phyloP scores from a whole-genome alignment of 2,113 vertebrate species.

The Tychaedon coryphoeus region DNA sequence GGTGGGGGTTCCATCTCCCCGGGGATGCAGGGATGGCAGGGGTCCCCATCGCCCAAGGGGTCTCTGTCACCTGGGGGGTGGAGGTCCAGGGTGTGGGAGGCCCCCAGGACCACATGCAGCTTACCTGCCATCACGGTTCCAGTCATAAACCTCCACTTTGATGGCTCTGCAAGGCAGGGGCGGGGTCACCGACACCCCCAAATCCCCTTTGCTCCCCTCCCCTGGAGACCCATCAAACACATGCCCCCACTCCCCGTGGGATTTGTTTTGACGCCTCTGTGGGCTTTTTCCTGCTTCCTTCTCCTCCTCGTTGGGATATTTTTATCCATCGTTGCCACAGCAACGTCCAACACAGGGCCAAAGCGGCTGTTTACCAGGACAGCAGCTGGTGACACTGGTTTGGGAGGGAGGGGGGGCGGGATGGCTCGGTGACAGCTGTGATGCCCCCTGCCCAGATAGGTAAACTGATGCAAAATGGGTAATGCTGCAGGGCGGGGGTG shows the following conservation, averaged over 20 bases:
- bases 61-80: fast-evolving
- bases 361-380: background rate
- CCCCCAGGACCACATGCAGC: background rate
- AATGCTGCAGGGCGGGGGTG: fast-evolving
- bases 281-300: background rate
- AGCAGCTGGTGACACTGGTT: background rate
- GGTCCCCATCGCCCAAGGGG: too few relatives aligned
- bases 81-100: fast-evolving
- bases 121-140: constrained; percentile 93
- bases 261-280: background rate
- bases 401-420: too few relatives aligned
- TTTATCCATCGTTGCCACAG: background rate
- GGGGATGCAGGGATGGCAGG: fast-evolving
- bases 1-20: background rate
- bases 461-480: background rate
- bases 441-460: background rate
- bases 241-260: background rate
- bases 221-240: fast-evolving
- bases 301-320: background rate
- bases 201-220: background rate
- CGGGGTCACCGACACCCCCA: fast-evolving
- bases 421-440: background rate
- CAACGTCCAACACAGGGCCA: background rate
- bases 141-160: constrained; percentile 95
- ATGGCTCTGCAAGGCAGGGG: constrained; percentile 81